Evolutionary conservation across 2,888 invertebrate genomes (phyloP).

Genomic region (Thecophora atra): DNA sequence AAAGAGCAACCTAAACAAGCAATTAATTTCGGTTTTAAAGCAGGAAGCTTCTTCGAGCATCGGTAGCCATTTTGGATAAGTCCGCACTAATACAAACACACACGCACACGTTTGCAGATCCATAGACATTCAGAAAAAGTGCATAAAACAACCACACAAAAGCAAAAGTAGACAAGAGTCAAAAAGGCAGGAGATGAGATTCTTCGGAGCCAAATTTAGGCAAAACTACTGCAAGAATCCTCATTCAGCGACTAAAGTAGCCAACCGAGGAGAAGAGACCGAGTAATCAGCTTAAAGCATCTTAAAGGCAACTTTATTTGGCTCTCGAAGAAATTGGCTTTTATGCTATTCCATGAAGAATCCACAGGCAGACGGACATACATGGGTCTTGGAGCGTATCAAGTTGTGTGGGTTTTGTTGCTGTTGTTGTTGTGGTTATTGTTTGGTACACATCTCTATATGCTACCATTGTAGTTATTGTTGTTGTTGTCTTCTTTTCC

Average conservation of each 20-base stretch:
- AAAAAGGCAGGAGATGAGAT: neutral
- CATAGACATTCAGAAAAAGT: neutral
- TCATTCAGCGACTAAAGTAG: neutral
- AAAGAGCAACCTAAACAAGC: constrained; percentile 29
- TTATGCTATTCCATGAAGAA: neutral
- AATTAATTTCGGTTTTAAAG: constrained; percentile 24
- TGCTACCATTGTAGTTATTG: neutral
- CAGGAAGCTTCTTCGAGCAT: constrained; percentile 15
- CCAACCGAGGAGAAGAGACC: constrained; percentile 1
- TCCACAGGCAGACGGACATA: neutral
- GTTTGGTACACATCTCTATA: no score
- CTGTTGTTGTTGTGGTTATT: neutral
- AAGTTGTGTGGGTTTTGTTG: neutral
- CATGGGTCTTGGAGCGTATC: neutral
- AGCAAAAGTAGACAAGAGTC: neutral
- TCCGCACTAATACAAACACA: constrained; percentile 1
- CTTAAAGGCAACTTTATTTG: constrained; percentile 35
- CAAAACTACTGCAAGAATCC: constrained; percentile 10
- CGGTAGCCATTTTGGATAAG: constrained; percentile 17
- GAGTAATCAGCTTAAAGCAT: constrained; percentile 30
- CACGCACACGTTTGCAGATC: neutral
- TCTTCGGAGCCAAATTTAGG: constrained; percentile 17
- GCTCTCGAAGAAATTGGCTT: constrained; percentile 25
- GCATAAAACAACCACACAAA: neutral
- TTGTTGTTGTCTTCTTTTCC: neutral